phyloP scores from a whole-genome alignment of 2,797 vertebrate genomes.

The Thalassophryne amazonica region DNA sequence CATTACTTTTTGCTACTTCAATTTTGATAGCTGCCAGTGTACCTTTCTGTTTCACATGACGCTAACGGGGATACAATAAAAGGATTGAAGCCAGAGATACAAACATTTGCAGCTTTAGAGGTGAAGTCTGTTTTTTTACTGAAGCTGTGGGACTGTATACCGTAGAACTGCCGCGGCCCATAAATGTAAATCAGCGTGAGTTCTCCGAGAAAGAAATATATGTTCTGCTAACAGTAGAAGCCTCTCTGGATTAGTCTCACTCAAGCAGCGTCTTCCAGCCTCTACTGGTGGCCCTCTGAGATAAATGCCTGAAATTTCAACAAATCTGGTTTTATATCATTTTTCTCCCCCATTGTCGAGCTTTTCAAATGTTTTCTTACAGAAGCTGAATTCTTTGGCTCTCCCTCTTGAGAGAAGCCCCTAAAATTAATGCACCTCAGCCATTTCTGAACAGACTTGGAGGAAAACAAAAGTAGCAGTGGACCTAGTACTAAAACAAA shows the following conservation, averaged over 20 bases:
- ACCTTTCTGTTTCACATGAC: constrained; percentile 7
- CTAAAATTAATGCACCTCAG: constrained; percentile 33
- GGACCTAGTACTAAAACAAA: constrained; percentile 41
- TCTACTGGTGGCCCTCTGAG: not conserved
- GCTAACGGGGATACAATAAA: constrained; percentile 26
- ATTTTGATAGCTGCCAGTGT: too few relatives aligned
- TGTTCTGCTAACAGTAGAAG: constrained; percentile 30
- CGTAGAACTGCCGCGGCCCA: constrained; percentile 58
- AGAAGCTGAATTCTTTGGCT: constrained; percentile 20
- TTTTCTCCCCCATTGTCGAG: constrained; percentile 7
- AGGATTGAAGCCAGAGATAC: constrained; percentile 6
- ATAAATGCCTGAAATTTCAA: constrained; percentile 2
- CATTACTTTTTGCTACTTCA: too few relatives aligned
- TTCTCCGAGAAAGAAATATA: constrained; percentile 62
- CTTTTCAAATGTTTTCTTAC: constrained; percentile 12
- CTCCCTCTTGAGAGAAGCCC: constrained; percentile 21
- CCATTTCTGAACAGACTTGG: constrained; percentile 44
- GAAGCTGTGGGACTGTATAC: constrained; percentile 65
- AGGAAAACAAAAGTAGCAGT: constrained; percentile 49
- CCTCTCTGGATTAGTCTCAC: constrained; percentile 44
- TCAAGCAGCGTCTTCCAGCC: constrained; percentile 20
- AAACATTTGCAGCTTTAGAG: constrained; percentile 42
- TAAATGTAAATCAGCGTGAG: constrained; percentile 70
- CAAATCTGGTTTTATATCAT: constrained; percentile 22
- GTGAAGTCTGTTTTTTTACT: constrained; percentile 58